Evolutionary conservation across 2,888 invertebrate genomes (phyloP), one percentile per base, ranked within the genome.

Genomic region (Drosophila recens): DNA sequence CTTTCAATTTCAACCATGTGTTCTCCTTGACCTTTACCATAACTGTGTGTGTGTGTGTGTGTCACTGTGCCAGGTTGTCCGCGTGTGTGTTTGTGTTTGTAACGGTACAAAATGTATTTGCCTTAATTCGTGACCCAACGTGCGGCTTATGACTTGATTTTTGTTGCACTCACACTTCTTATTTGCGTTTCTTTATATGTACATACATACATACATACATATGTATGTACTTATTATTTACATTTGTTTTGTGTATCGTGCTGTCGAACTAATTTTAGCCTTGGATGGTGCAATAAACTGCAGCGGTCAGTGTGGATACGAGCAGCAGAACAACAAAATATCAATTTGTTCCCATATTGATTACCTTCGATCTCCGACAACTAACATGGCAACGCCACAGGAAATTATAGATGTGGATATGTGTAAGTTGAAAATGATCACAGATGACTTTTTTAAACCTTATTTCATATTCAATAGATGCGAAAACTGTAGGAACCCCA

Each of bases 251-350:
- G 34, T 45, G 54, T 54, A 45, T 38, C 48, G 71, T 38, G 57
- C 53, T 56, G 49, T 34, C 17, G 57, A 73, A 78, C 74, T 79
- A 78, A 76, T 74, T 79, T 66, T 74, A 74, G 75, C 62, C 56
- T 42, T 56, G 42, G 52, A 59, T 57, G 17, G 51, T 65, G 64
- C 65, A 69, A 65, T 59, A 68, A 73, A 58, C 64, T 68, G 68
- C 74, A 73, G 5, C 54, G 58, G 23, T 59, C 34, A 42, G 54
- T 63, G 67, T 15, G 43, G 27, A 40, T 40, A n/a, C 17, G 20
- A 10, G 20, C 23, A 54, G 27, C 54, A 5, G 5, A 6, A 6
- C 27, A 27, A 5, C 27, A 27, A 6, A 27, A 27, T 27, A 27
- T 27, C 27, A 75, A 56, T 64, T 73, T 75, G 79, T 51, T 13